phyloP scores from a whole-genome alignment of 2,113 vertebrate genomes.

The Crotalus horridus region DNA sequence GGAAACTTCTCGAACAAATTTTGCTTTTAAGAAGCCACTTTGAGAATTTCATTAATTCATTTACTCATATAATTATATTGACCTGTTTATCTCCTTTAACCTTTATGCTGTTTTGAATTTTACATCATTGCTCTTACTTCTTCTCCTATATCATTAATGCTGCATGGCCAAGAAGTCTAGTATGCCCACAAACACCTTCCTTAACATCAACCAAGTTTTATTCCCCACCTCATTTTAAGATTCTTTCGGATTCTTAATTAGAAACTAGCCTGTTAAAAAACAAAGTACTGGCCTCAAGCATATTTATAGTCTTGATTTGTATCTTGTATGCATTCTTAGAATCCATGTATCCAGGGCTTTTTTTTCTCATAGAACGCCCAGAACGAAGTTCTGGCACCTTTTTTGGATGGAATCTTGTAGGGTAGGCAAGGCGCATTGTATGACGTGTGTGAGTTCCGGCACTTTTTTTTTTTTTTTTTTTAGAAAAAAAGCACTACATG shows the following conservation, averaged over 20 bases:
- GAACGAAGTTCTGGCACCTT: no score
- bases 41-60: constrained; percentile 21
- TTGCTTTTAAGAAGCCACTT: background rate
- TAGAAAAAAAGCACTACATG: background rate
- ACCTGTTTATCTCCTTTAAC: constrained; percentile 11
- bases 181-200: background rate
- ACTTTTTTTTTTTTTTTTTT: no score
- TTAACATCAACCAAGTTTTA: background rate
- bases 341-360: background rate
- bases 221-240: background rate
- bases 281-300: background rate
- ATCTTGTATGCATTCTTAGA: background rate
- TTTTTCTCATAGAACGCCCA: no score
- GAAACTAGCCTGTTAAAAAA: background rate
- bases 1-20: background rate
- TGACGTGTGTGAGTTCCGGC: no score
- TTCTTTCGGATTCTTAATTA: background rate
- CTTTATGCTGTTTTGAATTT: constrained; percentile 47
- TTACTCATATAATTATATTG: constrained; percentile 24
- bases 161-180: background rate
- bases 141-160: constrained; percentile 33
- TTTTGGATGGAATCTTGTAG: no score
- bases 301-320: background rate
- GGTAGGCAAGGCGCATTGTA: no score
- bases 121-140: constrained; percentile 28